Conservation (phyloP, 2,888 invertebrate species). For the Acleris emargana region DNA sequence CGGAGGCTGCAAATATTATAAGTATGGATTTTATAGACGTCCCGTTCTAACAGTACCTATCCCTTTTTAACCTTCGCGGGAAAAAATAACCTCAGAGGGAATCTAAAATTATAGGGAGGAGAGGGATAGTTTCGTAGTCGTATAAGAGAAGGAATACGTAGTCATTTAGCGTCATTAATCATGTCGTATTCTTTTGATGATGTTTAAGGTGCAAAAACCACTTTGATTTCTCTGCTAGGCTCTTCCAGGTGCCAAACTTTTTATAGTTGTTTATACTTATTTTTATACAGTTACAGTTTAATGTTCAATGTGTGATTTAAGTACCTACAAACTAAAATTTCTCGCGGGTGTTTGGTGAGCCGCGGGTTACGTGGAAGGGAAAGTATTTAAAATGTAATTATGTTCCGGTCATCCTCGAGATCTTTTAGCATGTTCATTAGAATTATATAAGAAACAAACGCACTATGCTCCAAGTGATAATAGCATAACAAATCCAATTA, state of each 20-base stretch:
- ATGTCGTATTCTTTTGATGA: constrained; percentile 61
- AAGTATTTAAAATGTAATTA: too few relatives aligned
- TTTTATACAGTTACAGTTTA: too few relatives aligned
- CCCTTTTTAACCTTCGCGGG: constrained; percentile 62
- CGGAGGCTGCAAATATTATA: constrained; percentile 83
- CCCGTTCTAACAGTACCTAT: constrained; percentile 59
- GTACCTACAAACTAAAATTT: too few relatives aligned
- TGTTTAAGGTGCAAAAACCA: constrained; percentile 60
- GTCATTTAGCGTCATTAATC: constrained; percentile 73
- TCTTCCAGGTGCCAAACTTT: constrained; percentile 42
- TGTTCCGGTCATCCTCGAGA: too few relatives aligned
- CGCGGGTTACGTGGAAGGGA: too few relatives aligned
- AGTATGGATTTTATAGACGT: constrained; percentile 80
- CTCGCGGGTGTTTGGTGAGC: too few relatives aligned
- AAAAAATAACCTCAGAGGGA: constrained; percentile 76
- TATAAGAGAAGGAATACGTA: constrained; percentile 74
- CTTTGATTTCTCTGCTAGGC: constrained; percentile 45
- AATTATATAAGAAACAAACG: too few relatives aligned
- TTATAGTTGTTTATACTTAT: background rate
- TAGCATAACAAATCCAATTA: too few relatives aligned
- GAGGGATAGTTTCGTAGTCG: constrained; percentile 58
- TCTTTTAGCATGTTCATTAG: too few relatives aligned
- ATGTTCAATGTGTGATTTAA: too few relatives aligned
- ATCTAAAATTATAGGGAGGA: constrained; percentile 75
- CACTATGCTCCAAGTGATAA: too few relatives aligned